Conservation (phyloP, 2,113 vertebrate species). For the Periophthalmus modestus region DNA sequence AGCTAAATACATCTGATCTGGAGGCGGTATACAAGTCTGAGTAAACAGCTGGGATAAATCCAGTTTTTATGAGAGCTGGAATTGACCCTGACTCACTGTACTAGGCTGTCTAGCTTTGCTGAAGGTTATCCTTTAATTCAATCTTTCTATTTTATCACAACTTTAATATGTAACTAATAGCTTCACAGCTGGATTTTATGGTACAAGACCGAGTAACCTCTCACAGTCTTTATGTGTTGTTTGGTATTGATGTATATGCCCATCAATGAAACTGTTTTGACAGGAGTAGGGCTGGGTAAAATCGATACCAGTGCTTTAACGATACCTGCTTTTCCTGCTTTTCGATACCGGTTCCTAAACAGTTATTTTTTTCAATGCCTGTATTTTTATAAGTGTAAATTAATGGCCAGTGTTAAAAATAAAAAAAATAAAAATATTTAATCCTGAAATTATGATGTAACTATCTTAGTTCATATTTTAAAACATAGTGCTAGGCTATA, state of each 20-base stretch:
- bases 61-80: slow-evolving; percentile 55
- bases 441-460: no score
- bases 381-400: no score
- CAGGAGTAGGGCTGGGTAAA: background rate
- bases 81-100: slow-evolving; percentile 30
- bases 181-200: background rate
- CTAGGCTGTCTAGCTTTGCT: slow-evolving; percentile 16
- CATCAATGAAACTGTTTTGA: background rate
- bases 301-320: no score
- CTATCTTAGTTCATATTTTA: no score
- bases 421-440: no score
- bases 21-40: slow-evolving; percentile 17
- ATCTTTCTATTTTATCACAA: background rate
- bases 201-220: background rate
- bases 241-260: background rate
- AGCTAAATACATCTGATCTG: slow-evolving; percentile 67
- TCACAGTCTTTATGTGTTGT: background rate
- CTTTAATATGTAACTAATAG: slow-evolving; percentile 6
- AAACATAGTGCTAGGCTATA: no score
- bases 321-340: no score
- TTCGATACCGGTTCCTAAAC: no score
- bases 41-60: slow-evolving; percentile 47
- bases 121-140: slow-evolving; percentile 32
- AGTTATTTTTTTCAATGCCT: no score
- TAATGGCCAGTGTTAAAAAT: no score